Conservation (phyloP, 2,888 invertebrate species). For the Apamea anceps region DNA sequence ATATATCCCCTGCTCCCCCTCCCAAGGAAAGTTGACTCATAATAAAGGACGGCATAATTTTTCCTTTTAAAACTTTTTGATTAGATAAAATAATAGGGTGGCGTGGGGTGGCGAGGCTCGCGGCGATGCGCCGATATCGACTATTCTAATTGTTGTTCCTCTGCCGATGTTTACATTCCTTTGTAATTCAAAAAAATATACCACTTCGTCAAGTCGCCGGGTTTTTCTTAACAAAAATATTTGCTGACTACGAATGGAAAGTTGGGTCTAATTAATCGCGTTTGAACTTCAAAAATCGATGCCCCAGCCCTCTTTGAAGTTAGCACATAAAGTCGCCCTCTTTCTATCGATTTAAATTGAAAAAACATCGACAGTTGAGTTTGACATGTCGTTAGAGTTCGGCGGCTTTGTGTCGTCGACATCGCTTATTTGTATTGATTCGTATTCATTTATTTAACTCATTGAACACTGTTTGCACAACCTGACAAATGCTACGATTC, state of each 20-base stretch:
- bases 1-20: conserved; percentile 88
- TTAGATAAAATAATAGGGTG: conserved; percentile 91
- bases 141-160: conserved; percentile 90
- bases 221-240: conserved; percentile 69
- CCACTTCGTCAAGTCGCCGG: conserved; percentile 71
- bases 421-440: conserved; percentile 79
- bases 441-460: conserved; percentile 73
- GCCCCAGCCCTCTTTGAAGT: conserved; percentile 68
- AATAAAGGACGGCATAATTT: conserved; percentile 91
- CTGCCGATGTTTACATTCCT: conserved; percentile 84
- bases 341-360: conserved; percentile 85
- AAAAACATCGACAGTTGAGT: conserved; percentile 82
- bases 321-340: conserved; percentile 69
- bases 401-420: conserved; percentile 72
- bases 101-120: conserved; percentile 81
- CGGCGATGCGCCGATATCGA: conserved; percentile 88
- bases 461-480: conserved; percentile 66
- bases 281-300: conserved; percentile 77
- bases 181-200: conserved; percentile 80
- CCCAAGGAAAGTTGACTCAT: conserved; percentile 89
- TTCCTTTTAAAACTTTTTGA: conserved; percentile 91
- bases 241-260: conserved; percentile 65
- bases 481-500: conserved; percentile 56
- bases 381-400: conserved; percentile 69
- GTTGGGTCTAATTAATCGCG: conserved; percentile 78